Percentiles rank a stretch among this genome's conserved stretches.
phyloP scores from a whole-genome alignment of 2,113 vertebrate species.

The Brachionichthys hirsutus region DNA sequence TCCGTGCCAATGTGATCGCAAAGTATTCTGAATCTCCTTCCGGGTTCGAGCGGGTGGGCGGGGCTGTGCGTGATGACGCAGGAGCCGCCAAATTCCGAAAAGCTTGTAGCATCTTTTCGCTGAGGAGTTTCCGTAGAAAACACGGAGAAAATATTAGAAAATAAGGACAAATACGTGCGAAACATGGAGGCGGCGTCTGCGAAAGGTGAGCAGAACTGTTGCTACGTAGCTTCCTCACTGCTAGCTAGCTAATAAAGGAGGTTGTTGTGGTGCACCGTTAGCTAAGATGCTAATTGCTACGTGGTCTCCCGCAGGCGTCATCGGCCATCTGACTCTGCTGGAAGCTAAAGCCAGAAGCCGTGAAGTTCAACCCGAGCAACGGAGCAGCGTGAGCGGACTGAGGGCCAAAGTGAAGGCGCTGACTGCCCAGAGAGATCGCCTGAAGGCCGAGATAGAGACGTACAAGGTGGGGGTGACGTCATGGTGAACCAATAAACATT shows the following conservation, averaged over 20 bases:
- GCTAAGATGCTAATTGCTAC: constrained; percentile 5
- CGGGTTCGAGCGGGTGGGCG: constrained; percentile 26
- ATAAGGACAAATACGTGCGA: rapidly evolving
- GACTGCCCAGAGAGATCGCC: constrained; percentile 55
- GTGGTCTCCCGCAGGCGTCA: constrained; percentile 51
- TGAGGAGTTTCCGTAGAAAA: too few relatives aligned
- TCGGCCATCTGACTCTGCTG: constrained; percentile 62
- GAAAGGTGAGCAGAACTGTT: constrained; percentile 26
- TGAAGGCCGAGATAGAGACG: constrained; percentile 51
- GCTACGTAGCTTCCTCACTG: background rate
- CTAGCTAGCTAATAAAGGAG: background rate
- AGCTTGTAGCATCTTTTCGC: background rate
- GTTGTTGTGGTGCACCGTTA: constrained; percentile 5
- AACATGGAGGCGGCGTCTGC: constrained; percentile 31
- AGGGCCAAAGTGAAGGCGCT: constrained; percentile 48
- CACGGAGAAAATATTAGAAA: background rate
- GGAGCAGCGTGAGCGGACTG: constrained; percentile 53
- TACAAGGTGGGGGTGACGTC: constrained; percentile 47
- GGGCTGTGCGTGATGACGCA: background rate
- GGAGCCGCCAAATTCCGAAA: constrained; percentile 55
- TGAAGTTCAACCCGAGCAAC: constrained; percentile 24
- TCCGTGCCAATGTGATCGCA: constrained; percentile 5
- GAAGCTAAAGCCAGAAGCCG: constrained; percentile 46
- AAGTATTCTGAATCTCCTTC: constrained; percentile 43
- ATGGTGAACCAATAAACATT: too few relatives aligned